Percentiles rank a stretch among this genome's conserved stretches.
Evolutionary conservation across 2,888 invertebrate genomes (phyloP).

Genomic region (Nebria salina): DNA sequence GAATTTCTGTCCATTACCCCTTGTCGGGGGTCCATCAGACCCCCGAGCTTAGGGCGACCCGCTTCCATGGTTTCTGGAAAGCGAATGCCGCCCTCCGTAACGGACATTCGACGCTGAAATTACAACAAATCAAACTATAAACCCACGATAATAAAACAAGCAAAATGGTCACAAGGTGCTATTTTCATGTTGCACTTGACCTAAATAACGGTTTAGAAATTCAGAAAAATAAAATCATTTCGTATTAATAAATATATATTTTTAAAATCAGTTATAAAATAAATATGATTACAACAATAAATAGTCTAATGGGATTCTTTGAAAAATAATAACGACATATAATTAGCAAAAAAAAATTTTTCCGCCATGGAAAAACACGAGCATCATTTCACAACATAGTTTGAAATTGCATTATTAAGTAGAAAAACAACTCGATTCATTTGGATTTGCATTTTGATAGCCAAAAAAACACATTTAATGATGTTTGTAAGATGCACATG

Average conservation of each 20-base stretch:
- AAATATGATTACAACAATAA: neutral
- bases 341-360: neutral
- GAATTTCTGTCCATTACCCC: slow-evolving; percentile 96
- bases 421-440: neutral
- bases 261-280: neutral
- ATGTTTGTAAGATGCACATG: neutral
- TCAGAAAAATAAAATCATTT: neutral
- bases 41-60: slow-evolving; percentile 96
- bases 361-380: slow-evolving; percentile 7
- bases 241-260: neutral
- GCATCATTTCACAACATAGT: neutral
- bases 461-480: neutral
- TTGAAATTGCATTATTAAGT: neutral
- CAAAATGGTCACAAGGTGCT: neutral
- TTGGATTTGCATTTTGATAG: neutral
- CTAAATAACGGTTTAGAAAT: neutral
- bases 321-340: neutral
- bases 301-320: neutral
- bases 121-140: slow-evolving; percentile 47
- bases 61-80: slow-evolving; percentile 99
- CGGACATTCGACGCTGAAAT: slow-evolving; percentile 94
- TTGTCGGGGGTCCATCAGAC: slow-evolving; percentile 99
- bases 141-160: neutral
- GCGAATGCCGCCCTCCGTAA: slow-evolving; percentile 95
- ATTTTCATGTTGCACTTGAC: slow-evolving; percentile 10